A percentile compares a stretch with the other conserved stretches of the same genome.
Conservation (phyloP, 2,797 vertebrate genomes). For the Erithacus rubecula region DNA sequence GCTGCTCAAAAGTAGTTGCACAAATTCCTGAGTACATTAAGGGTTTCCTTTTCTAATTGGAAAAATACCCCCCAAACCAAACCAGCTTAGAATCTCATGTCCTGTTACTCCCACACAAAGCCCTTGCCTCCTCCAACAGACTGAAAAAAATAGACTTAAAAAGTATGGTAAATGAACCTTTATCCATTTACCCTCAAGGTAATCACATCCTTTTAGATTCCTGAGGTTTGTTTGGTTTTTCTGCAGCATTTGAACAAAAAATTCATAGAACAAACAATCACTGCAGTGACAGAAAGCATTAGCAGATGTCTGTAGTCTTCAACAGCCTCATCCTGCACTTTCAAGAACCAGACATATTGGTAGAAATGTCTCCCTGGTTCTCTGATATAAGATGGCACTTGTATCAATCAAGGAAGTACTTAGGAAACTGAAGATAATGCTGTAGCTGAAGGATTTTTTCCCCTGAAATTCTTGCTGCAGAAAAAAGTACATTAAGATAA, state of each 20-base stretch:
- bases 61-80: background rate
- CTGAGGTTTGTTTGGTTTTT: fast-evolving
- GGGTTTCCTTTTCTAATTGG: background rate
- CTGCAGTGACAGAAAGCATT: background rate
- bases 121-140: background rate
- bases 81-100: background rate
- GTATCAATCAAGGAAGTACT: background rate
- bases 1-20: background rate
- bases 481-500: background rate
- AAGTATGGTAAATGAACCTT: conserved; percentile 18
- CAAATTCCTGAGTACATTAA: background rate
- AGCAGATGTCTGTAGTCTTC: background rate
- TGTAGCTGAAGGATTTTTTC: background rate
- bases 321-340: background rate
- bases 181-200: background rate
- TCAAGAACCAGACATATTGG: background rate
- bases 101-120: background rate
- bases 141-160: conserved; percentile 8
- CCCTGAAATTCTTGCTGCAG: background rate
- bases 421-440: background rate
- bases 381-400: background rate
- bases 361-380: background rate
- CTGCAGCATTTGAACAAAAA: background rate
- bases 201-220: background rate
- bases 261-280: background rate